Evolutionary conservation across 2,888 invertebrate genomes (phyloP).

Genomic region (Scaptomyza cyrtandrae): DNA sequence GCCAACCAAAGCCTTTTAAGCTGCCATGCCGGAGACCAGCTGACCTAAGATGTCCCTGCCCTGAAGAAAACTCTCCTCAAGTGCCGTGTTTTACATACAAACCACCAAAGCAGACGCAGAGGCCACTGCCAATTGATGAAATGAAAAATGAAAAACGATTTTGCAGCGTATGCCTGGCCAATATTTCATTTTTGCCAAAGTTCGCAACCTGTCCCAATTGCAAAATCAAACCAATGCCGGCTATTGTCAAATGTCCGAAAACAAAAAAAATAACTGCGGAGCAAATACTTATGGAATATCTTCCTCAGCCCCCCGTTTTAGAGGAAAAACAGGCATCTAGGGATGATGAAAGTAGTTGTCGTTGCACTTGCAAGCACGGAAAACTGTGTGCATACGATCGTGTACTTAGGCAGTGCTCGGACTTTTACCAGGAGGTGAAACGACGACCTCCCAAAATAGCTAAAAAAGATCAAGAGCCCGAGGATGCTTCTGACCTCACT

Average conservation of each 20-base stretch:
- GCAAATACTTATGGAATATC: constrained; percentile 69
- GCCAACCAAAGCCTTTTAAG: not conserved
- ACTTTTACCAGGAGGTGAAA: constrained; percentile 57
- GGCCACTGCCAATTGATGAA: constrained; percentile 10
- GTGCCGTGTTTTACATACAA: constrained; percentile 21
- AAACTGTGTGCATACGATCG: constrained; percentile 81
- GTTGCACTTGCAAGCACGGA: constrained; percentile 74
- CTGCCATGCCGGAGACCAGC: constrained; percentile 11
- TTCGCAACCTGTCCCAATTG: constrained; percentile 83
- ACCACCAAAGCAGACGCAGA: constrained; percentile 6
- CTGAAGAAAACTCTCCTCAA: not conserved
- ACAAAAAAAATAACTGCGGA: constrained; percentile 72
- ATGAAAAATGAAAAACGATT: constrained; percentile 44
- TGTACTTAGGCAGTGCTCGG: constrained; percentile 74
- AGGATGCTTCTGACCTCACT: constrained; percentile 50
- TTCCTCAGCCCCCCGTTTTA: constrained; percentile 32
- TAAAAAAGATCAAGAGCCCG: constrained; percentile 39
- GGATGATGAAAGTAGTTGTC: constrained; percentile 27
- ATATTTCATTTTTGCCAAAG: constrained; percentile 82
- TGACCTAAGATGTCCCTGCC: not conserved
- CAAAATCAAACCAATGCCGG: constrained; percentile 74
- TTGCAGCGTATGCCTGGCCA: constrained; percentile 79
- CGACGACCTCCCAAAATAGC: constrained; percentile 21
- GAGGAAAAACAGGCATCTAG: not conserved
- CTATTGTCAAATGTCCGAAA: constrained; percentile 56